phyloP scores from a whole-genome alignment of 2,888 invertebrate genomes.

The Mythimna ferrago region DNA sequence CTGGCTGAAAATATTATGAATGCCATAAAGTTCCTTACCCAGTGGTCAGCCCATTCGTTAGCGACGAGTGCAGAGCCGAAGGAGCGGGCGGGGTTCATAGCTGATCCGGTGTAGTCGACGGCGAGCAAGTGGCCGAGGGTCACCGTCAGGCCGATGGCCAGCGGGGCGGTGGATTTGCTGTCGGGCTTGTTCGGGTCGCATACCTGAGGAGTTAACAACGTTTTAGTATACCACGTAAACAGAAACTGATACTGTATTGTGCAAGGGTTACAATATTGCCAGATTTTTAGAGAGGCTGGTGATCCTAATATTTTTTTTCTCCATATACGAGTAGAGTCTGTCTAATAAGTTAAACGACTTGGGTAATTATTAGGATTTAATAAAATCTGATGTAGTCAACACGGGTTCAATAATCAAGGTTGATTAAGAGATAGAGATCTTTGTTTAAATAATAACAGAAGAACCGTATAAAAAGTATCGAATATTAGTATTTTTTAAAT shows the following conservation, averaged over 20 bases:
- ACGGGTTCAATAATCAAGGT: too few species aligned
- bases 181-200: constrained; percentile 95
- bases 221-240: not conserved
- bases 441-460: too few species aligned
- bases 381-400: too few species aligned
- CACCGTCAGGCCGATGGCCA: constrained; percentile 97
- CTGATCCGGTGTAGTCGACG: constrained; percentile 96
- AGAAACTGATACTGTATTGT: not conserved
- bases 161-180: constrained; percentile 95
- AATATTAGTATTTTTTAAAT: too few species aligned
- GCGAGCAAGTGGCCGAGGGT: constrained; percentile 96
- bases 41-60: constrained; percentile 94
- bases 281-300: too few species aligned
- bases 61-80: constrained; percentile 96
- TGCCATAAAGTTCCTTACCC: constrained; percentile 90
- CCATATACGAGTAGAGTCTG: too few species aligned
- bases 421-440: too few species aligned
- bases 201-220: constrained; percentile 73
- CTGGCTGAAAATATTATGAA: not conserved
- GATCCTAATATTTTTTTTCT: too few species aligned
- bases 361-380: too few species aligned
- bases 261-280: not conserved
- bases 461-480: too few species aligned
- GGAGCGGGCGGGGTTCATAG: constrained; percentile 98
- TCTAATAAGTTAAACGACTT: too few species aligned